A percentile compares a stretch with the other conserved stretches of the same genome.
These are phyloP conservation scores for Potamarius usumacintae DNA, from an alignment of 2,113 vertebrate species.

Conservation along the genomic window DNA sequence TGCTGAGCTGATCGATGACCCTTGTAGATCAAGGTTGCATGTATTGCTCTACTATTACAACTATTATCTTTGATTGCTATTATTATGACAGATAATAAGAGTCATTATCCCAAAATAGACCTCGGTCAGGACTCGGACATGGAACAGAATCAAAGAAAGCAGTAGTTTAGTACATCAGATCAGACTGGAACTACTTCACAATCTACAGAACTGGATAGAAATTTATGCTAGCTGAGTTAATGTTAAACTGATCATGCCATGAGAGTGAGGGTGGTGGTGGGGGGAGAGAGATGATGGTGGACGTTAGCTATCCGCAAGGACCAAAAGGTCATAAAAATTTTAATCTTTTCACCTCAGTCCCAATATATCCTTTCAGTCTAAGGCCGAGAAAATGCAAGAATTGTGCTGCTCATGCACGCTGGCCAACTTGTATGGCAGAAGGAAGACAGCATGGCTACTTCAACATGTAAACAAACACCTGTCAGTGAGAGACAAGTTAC, in stretches of 20 bases:
- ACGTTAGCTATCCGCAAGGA: neutral
- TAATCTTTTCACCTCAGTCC: neutral
- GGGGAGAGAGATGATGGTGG: neutral
- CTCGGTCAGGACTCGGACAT: too few relatives aligned
- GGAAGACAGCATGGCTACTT: too few relatives aligned
- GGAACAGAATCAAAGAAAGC: neutral
- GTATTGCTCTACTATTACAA: neutral
- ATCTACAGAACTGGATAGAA: neutral
- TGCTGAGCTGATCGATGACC: neutral
- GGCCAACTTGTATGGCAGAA: too few relatives aligned
- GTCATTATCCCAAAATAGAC: neutral
- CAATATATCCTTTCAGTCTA: neutral
- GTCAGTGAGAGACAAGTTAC: too few relatives aligned
- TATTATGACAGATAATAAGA: neutral
- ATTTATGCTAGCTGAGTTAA: neutral
- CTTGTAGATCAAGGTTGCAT: neutral
- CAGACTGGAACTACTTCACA: neutral
- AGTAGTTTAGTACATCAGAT: neutral
- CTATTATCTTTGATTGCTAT: conserved; percentile 8
- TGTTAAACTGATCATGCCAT: neutral
- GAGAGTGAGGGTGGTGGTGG: neutral
- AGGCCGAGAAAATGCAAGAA: too few relatives aligned
- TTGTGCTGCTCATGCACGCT: too few relatives aligned
- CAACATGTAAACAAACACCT: too few relatives aligned
- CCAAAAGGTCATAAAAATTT: neutral